phyloP scores from a whole-genome alignment of 2,797 vertebrate species.

The Neopelma chrysocephalum region DNA sequence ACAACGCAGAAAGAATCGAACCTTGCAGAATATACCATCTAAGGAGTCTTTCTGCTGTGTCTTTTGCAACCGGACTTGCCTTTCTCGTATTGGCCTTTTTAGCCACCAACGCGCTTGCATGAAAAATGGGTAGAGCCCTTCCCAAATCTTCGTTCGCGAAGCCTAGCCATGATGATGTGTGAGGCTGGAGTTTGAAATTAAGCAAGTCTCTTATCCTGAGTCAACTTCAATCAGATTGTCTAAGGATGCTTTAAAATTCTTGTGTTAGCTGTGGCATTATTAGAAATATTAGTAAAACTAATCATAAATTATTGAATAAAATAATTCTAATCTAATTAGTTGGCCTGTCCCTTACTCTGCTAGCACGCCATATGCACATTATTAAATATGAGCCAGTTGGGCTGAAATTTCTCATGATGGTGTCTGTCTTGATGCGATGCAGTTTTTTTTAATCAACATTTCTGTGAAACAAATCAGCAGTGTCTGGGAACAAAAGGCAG shows the following conservation, averaged over 20 bases:
- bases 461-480: not conserved
- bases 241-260: not conserved
- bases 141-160: no score
- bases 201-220: not conserved
- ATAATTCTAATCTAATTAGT: slow-evolving; percentile 50
- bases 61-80: no score
- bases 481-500: slow-evolving; percentile 8
- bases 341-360: slow-evolving; percentile 40
- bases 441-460: slow-evolving; percentile 47
- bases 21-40: no score
- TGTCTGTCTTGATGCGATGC: slow-evolving; percentile 27
- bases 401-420: slow-evolving; percentile 52
- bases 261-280: not conserved
- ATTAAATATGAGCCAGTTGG: slow-evolving; percentile 53
- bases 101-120: no score
- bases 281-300: slow-evolving; percentile 26
- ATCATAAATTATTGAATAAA: slow-evolving; percentile 34
- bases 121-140: no score
- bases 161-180: no score
- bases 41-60: no score
- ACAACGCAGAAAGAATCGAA: no score
- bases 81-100: no score
- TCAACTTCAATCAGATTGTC: not conserved
- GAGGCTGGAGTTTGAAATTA: not conserved
- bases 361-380: slow-evolving; percentile 41